phyloP scores from a whole-genome alignment of 2,797 vertebrate species.

The Tinamus major region DNA sequence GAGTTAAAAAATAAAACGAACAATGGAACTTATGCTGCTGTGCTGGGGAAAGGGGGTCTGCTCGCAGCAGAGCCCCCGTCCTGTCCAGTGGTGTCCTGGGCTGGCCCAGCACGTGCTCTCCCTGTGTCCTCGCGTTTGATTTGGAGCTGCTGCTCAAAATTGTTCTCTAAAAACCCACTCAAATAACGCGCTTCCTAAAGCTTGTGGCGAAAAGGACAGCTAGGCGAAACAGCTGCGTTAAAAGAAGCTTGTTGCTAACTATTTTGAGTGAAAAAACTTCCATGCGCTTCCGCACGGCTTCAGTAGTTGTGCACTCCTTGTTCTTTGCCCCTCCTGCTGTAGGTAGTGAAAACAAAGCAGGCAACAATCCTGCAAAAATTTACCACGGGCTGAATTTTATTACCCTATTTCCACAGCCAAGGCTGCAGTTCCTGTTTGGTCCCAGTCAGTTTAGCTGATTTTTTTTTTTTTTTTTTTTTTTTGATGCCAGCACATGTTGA shows the following conservation, averaged over 20 bases:
- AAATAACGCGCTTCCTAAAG: background rate
- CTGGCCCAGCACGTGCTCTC: background rate
- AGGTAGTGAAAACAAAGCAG: background rate
- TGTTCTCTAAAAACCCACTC: background rate
- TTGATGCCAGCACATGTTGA: background rate
- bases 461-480: background rate
- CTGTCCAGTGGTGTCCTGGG: background rate
- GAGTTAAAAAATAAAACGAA: too few relatives aligned
- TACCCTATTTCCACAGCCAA: background rate
- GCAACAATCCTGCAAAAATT: background rate
- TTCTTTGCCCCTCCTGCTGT: background rate
- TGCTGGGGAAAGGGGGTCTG: background rate
- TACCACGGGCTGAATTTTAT: background rate
- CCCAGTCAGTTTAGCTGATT: background rate
- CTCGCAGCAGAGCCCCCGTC: background rate
- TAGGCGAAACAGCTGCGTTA: background rate
- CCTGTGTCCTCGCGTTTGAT: background rate
- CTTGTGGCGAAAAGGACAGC: background rate
- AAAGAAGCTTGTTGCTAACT: background rate
- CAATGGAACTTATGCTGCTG: too few relatives aligned
- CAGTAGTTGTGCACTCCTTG: background rate
- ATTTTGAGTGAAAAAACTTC: background rate
- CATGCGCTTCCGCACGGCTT: background rate
- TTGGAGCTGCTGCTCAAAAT: background rate
- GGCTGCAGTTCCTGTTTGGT: background rate